Evolutionary conservation across 2,797 vertebrate species (phyloP).

Genomic region (Xenopus petersii): DNA sequence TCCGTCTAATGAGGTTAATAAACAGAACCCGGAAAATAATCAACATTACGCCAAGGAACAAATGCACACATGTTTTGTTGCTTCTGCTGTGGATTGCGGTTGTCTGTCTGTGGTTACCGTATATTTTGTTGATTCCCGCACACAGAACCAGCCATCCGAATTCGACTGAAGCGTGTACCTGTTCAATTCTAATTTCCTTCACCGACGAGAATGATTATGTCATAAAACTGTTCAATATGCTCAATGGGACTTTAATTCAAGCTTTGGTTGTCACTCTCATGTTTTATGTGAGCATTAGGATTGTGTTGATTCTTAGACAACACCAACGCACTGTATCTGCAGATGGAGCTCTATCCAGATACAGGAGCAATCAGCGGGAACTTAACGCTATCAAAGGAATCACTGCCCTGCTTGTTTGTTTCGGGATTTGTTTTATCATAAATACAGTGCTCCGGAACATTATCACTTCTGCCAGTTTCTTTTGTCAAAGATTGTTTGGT

Average conservation of each 20-base stretch:
- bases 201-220: background rate
- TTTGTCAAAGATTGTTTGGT: background rate
- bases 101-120: background rate
- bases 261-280: background rate
- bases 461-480: background rate
- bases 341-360: background rate
- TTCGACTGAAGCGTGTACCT: background rate
- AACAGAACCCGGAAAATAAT: background rate
- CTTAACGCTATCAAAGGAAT: constrained; percentile 14
- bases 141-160: background rate
- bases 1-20: constrained; percentile 20
- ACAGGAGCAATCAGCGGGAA: background rate
- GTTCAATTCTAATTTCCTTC: background rate
- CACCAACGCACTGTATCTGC: constrained; percentile 22
- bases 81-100: background rate
- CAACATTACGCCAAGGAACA: background rate
- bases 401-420: constrained; percentile 9
- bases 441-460: background rate
- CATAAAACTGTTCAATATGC: background rate
- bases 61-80: background rate
- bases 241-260: background rate
- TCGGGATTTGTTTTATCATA: background rate
- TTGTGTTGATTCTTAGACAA: constrained; percentile 19
- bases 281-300: constrained; percentile 7
- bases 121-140: background rate